Percentiles rank a stretch among this genome's conserved stretches.
phyloP scores from a whole-genome alignment of 1,140 invertebrate genomes.

The Agrilus planipennis region DNA sequence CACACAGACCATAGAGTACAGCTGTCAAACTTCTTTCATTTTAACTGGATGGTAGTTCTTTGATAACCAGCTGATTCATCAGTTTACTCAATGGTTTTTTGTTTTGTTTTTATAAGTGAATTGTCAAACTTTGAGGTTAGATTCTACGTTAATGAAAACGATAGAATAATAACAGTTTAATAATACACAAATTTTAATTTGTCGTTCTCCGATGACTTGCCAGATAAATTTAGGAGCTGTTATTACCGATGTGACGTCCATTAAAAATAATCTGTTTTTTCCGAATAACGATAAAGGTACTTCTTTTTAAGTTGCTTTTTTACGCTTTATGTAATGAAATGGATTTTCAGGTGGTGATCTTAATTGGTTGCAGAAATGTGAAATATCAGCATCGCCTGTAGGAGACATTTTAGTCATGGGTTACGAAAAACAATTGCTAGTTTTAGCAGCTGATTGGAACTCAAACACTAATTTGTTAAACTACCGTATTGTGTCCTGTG shows the following conservation, averaged over 20 bases:
- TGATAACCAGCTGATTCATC: no score
- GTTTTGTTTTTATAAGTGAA: no score
- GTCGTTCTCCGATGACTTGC: no score
- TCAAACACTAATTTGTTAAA: slow-evolving; percentile 32
- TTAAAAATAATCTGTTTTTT: slow-evolving; percentile 45
- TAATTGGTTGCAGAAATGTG: slow-evolving; percentile 60
- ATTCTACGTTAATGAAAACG: no score
- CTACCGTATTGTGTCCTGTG: slow-evolving; percentile 41
- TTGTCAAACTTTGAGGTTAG: no score
- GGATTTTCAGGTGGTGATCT: no score
- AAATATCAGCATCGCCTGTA: slow-evolving; percentile 59
- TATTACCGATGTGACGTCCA: slow-evolving; percentile 46
- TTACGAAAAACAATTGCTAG: slow-evolving; percentile 48
- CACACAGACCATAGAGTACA: no score
- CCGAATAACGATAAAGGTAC: slow-evolving; percentile 36
- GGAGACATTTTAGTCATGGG: slow-evolving; percentile 60
- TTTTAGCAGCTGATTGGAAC: slow-evolving; percentile 54
- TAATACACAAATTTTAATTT: no score
- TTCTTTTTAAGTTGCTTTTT: slow-evolving; percentile 8
- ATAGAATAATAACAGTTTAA: no score
- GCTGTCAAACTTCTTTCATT: no score
- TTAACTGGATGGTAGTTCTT: no score
- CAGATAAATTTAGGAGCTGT: slow-evolving; percentile 55
- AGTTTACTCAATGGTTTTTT: no score
- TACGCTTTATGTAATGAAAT: slow-evolving; percentile 38